Evolutionary conservation across 2,888 invertebrate genomes (phyloP), one percentile per base, ranked within the genome.

Genomic region (Drosophila atripex): DNA sequence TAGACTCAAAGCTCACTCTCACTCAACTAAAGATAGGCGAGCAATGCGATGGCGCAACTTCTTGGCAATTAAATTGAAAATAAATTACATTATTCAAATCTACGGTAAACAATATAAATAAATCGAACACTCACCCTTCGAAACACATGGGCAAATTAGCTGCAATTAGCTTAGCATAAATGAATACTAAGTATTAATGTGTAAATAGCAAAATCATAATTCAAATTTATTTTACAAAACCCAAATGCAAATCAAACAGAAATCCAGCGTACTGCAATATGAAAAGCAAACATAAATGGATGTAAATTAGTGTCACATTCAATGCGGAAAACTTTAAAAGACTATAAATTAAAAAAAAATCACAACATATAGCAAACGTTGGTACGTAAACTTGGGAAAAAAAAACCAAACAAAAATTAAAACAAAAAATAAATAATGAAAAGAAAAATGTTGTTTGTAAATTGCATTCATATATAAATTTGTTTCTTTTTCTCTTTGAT

Each of bases 31-130:
- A 32, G 41, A 47, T 41, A 18, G 55, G 50, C 57, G 63, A 73
- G 50, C 45, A 46, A 55, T 49, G 49, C 53, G 45, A 28, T 46
- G 47, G 45, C 41, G n/a, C 63, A 75, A 75, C 58, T 66, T 80
- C 69, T 87, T 82, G 82, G 82, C 85, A 85, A 85, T 76, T 85
- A 71, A 63, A 73, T 70, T 45, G 53, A 56, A 60, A 55, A 58
- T 71, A 65, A 59, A 63, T 57, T 65, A 57, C 38, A 73, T 73
- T 52, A 71, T 63, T 63, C 54, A 18, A 71, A 39, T 55, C 51
- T 72, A 72, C 41, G 72, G 39, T 46, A 46, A 52, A 52, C 39
- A 60, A 53, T 39, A 64, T 53, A 21, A 58, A 30, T 58, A 53
- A 50, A 35, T 28, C 25, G 8, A 51, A 60, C 14, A 58, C 28